phyloP scores from a whole-genome alignment of 2,113 vertebrate species.

The Psettodes erumei region DNA sequence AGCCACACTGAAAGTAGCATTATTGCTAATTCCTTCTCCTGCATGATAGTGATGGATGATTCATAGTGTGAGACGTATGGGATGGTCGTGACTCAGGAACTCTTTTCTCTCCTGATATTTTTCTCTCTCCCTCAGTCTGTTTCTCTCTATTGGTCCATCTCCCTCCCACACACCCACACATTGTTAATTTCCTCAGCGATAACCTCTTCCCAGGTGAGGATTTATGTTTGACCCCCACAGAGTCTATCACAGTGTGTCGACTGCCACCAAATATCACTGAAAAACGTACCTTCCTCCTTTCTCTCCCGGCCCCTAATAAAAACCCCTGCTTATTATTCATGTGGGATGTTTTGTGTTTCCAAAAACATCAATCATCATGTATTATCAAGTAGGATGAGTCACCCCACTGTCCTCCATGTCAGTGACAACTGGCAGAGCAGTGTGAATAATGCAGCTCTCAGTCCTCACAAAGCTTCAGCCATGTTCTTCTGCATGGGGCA shows the following conservation, averaged over 20 bases:
- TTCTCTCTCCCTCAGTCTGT: not conserved
- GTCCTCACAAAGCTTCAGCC: slow-evolving; percentile 40
- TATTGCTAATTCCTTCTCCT: slow-evolving; percentile 54
- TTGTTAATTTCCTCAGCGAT: slow-evolving; percentile 50
- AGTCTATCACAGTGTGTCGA: slow-evolving; percentile 7
- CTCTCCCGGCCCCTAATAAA: not conserved
- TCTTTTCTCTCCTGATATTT: slow-evolving; percentile 1
- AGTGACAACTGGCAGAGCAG: slow-evolving; percentile 53
- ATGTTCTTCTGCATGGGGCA: slow-evolving; percentile 30
- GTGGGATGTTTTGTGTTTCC: slow-evolving; percentile 58
- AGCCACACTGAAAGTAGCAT: slow-evolving; percentile 43
- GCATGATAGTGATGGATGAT: slow-evolving; percentile 52
- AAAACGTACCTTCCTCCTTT: slow-evolving; percentile 1
- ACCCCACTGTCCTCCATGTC: slow-evolving; percentile 65
- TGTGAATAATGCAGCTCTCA: slow-evolving; percentile 62
- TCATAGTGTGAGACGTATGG: slow-evolving; percentile 21
- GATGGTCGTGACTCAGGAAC: slow-evolving; percentile 19
- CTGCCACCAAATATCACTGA: not conserved
- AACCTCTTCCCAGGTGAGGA: slow-evolving; percentile 50
- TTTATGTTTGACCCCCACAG: slow-evolving; percentile 30
- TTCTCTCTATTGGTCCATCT: not conserved
- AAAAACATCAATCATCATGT: slow-evolving; percentile 66
- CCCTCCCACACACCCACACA: not conserved
- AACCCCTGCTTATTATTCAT: slow-evolving; percentile 50
- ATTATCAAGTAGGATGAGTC: slow-evolving; percentile 71